These are phyloP conservation scores for Pogonophryne albipinna DNA, from an alignment of 2,797 vertebrate species.

Conservation along the genomic window DNA sequence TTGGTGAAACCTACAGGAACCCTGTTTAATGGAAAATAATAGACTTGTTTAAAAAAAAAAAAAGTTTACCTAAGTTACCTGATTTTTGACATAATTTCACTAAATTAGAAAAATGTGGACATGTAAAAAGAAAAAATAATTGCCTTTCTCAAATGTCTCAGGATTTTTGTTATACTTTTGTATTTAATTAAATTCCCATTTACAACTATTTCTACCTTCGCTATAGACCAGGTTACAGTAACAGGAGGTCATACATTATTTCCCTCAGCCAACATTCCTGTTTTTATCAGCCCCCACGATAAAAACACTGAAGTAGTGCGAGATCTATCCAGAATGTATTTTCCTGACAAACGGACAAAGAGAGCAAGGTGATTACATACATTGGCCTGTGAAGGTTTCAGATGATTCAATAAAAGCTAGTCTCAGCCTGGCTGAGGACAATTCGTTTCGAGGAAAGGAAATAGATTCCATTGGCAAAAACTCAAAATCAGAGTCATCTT, in stretches of 20 bases:
- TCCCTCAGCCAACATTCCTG: background rate
- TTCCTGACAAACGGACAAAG: slow-evolving; percentile 21
- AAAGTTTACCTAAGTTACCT: too few relatives aligned
- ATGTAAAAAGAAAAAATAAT: too few relatives aligned
- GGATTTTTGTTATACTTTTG: background rate
- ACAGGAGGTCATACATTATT: background rate
- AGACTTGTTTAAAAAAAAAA: too few relatives aligned
- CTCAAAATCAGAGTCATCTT: slow-evolving; percentile 73
- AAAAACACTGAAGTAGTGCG: slow-evolving; percentile 30
- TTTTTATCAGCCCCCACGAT: slow-evolving; percentile 8
- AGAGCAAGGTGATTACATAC: slow-evolving; percentile 29
- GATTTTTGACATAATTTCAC: too few relatives aligned
- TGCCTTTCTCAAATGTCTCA: background rate
- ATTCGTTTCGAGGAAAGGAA: slow-evolving; percentile 50
- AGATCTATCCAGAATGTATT: slow-evolving; percentile 36
- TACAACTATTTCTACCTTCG: too few relatives aligned
- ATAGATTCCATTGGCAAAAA: slow-evolving; percentile 69
- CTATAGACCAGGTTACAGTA: background rate
- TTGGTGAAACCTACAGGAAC: too few relatives aligned
- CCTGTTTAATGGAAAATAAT: too few relatives aligned
- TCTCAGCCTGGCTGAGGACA: slow-evolving; percentile 39
- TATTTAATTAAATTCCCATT: too few relatives aligned
- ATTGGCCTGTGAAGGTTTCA: slow-evolving; percentile 34
- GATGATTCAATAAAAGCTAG: slow-evolving; percentile 57
- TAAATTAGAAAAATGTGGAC: too few relatives aligned